phyloP scores from a whole-genome alignment of 2,797 vertebrate species.

The Syngnathus acus region DNA sequence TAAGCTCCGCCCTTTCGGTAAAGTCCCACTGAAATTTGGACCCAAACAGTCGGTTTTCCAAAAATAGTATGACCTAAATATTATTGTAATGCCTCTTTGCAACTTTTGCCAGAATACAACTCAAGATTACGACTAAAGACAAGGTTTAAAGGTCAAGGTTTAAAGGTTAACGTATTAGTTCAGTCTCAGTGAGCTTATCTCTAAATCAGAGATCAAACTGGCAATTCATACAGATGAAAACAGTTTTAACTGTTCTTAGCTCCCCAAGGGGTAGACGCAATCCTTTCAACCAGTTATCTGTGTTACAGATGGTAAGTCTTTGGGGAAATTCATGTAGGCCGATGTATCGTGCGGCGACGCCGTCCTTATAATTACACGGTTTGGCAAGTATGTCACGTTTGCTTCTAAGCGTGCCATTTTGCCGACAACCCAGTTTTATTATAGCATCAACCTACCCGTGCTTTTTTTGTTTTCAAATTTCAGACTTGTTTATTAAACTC shows the following conservation, averaged over 20 bases:
- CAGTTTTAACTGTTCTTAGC: background rate
- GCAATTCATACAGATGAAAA: background rate
- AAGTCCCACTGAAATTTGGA: background rate
- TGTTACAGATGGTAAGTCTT: background rate
- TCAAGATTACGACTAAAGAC: background rate
- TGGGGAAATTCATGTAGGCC: constrained; percentile 1
- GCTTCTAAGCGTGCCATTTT: background rate
- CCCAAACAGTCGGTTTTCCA: background rate
- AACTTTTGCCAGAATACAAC: background rate
- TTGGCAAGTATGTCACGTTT: constrained; percentile 1
- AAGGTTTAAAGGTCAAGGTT: background rate
- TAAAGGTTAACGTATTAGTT: background rate
- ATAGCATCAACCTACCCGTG: background rate
- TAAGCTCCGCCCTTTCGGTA: too few species aligned
- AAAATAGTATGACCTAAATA: background rate
- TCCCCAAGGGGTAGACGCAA: background rate
- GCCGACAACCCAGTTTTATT: background rate
- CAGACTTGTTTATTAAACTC: background rate
- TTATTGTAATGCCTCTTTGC: background rate
- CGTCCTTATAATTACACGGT: constrained; percentile 3
- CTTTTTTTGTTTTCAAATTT: background rate
- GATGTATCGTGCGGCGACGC: background rate
- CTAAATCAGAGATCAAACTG: background rate
- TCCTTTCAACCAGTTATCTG: constrained; percentile 1
- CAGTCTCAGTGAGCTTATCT: background rate